These are phyloP conservation scores for Nasonia longicornis DNA, from an alignment of 1,140 invertebrate genomes.

Conservation along the genomic window DNA sequence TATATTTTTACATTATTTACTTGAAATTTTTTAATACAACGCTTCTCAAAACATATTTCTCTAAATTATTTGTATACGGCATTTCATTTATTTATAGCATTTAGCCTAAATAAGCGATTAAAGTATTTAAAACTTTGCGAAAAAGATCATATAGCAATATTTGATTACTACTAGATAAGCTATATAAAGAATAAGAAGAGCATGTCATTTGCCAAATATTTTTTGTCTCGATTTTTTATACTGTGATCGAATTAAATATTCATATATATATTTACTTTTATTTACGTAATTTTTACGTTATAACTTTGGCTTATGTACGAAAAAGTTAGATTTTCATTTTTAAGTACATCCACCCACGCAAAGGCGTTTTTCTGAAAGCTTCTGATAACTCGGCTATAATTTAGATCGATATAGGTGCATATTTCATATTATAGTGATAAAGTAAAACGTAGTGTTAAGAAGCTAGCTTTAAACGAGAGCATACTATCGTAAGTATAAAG, in stretches of 20 bases:
- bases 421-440: background rate
- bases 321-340: constrained; percentile 18
- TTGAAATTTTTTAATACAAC: constrained; percentile 3
- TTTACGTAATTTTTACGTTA: background rate
- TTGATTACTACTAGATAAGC: constrained; percentile 27
- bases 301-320: constrained; percentile 19
- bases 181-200: constrained; percentile 5
- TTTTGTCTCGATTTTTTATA: constrained; percentile 24
- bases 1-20: constrained; percentile 23
- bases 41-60: constrained; percentile 6
- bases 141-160: constrained; percentile 25
- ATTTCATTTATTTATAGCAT: constrained; percentile 23
- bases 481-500: background rate
- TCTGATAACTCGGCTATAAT: background rate
- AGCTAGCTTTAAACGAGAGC: background rate
- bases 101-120: constrained; percentile 18
- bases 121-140: constrained; percentile 22
- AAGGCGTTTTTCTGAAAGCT: constrained; percentile 22
- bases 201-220: constrained; percentile 28
- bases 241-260: constrained; percentile 28
- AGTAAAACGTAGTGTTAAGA: background rate
- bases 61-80: constrained; percentile 9
- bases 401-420: background rate
- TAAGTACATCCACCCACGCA: background rate
- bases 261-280: background rate